Conservation (phyloP, 2,797 vertebrate species). For the Macroramphosus scolopax region DNA sequence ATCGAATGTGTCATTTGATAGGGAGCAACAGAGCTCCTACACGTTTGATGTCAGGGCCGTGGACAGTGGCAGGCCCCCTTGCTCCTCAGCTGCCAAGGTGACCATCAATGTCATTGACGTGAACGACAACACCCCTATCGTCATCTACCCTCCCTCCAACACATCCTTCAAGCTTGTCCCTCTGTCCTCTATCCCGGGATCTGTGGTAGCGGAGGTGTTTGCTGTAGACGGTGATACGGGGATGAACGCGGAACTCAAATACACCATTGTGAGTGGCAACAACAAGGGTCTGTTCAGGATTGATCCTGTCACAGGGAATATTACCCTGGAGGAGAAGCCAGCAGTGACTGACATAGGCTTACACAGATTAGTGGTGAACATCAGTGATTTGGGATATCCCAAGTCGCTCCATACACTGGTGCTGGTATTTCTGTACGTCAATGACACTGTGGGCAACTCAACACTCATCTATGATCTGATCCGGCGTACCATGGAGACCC, state of each 20-base stretch:
- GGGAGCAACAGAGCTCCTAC: slow-evolving; percentile 98
- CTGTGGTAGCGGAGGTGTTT: slow-evolving; percentile 96
- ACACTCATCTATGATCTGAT: slow-evolving; percentile 95
- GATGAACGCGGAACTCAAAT: slow-evolving; percentile 98
- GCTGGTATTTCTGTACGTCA: slow-evolving; percentile 95
- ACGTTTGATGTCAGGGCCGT: slow-evolving; percentile 97
- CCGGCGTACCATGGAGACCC: slow-evolving; percentile 96
- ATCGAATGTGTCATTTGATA: slow-evolving; percentile 97
- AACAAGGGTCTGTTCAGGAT: slow-evolving; percentile 95
- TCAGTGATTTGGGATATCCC: slow-evolving; percentile 97
- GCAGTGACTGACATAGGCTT: slow-evolving; percentile 86
- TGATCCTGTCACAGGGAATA: slow-evolving; percentile 97
- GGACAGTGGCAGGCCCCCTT: slow-evolving; percentile 91
- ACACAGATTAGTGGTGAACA: slow-evolving; percentile 96
- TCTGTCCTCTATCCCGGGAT: slow-evolving; percentile 95
- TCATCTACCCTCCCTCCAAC: slow-evolving; percentile 95
- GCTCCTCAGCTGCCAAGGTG: slow-evolving; percentile 96
- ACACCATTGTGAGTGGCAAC: slow-evolving; percentile 95
- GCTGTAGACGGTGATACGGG: slow-evolving; percentile 96
- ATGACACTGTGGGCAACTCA: slow-evolving; percentile 95
- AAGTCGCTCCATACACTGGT: slow-evolving; percentile 96
- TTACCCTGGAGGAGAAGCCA: slow-evolving; percentile 96
- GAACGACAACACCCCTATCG: slow-evolving; percentile 95
- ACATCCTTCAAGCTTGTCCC: slow-evolving; percentile 98
- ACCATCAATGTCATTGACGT: slow-evolving; percentile 99